Evolutionary conservation across 2,113 vertebrate genomes (phyloP).

Genomic region (Pogona vitticeps): DNA sequence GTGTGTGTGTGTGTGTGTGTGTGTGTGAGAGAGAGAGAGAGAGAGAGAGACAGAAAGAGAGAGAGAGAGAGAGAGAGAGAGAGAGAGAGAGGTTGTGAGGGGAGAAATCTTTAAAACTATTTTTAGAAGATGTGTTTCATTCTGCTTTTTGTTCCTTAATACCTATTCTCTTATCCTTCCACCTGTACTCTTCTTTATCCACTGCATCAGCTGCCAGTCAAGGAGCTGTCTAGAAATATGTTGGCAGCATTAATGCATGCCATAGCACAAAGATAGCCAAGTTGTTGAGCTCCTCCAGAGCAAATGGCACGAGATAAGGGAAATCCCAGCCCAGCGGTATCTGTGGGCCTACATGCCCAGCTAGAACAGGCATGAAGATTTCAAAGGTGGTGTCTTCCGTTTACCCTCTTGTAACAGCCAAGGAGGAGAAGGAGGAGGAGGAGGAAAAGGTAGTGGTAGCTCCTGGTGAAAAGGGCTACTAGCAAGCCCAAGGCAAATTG

Average conservation of each 20-base stretch:
- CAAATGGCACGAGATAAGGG: too few relatives aligned
- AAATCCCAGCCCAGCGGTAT: too few relatives aligned
- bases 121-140: not conserved
- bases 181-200: not conserved
- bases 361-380: rapidly evolving
- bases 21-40: too few relatives aligned
- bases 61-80: not conserved
- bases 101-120: slow-evolving; percentile 8
- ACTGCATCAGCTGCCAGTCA: not conserved
- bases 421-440: not conserved
- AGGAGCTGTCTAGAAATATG: not conserved
- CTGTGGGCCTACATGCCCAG: too few relatives aligned
- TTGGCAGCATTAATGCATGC: not conserved
- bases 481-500: too few relatives aligned
- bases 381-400: not conserved
- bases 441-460: too few relatives aligned
- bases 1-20: too few relatives aligned
- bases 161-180: rapidly evolving
- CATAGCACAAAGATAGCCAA: too few relatives aligned
- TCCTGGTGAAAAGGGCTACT: too few relatives aligned
- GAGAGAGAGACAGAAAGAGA: not conserved
- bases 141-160: not conserved
- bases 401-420: rapidly evolving
- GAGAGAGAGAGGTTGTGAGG: too few relatives aligned
- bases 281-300: too few relatives aligned